A percentile compares a stretch with the other conserved stretches of the same genome.
phyloP scores from a whole-genome alignment of 1,140 invertebrate species.

The Myzus persicae region DNA sequence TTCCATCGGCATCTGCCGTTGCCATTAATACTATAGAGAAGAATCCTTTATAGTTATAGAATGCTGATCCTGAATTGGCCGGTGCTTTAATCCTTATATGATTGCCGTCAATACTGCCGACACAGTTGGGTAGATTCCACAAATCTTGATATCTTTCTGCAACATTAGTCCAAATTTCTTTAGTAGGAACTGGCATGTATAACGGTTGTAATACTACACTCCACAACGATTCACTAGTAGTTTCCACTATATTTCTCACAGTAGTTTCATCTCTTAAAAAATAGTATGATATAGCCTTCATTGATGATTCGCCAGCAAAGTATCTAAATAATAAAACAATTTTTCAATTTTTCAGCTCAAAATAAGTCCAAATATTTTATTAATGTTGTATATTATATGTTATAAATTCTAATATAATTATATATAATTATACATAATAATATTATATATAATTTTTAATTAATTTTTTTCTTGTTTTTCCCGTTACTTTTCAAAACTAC shows the following conservation, averaged over 20 bases:
- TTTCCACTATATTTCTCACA: neutral
- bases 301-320: neutral
- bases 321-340: slow-evolving; percentile 24
- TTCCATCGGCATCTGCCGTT: slow-evolving; percentile 52
- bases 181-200: slow-evolving; percentile 58
- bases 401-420: too few species aligned
- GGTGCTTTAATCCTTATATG: slow-evolving; percentile 62
- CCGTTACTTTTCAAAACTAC: too few species aligned
- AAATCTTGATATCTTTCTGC: slow-evolving; percentile 2
- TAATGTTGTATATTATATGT: too few species aligned
- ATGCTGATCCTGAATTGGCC: slow-evolving; percentile 56
- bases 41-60: slow-evolving; percentile 60
- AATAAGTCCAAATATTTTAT: neutral
- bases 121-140: slow-evolving; percentile 65
- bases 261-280: slow-evolving; percentile 23
- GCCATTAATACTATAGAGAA: slow-evolving; percentile 55
- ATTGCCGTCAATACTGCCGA: slow-evolving; percentile 65
- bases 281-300: neutral
- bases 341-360: neutral
- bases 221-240: slow-evolving; percentile 59
- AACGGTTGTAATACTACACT: slow-evolving; percentile 60
- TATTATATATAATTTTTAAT: too few species aligned
- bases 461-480: too few species aligned
- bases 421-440: too few species aligned
- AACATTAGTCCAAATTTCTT: slow-evolving; percentile 52